These are phyloP conservation scores for Neria commutata DNA, from an alignment of 2,888 invertebrate genomes.

Conservation along the genomic window DNA sequence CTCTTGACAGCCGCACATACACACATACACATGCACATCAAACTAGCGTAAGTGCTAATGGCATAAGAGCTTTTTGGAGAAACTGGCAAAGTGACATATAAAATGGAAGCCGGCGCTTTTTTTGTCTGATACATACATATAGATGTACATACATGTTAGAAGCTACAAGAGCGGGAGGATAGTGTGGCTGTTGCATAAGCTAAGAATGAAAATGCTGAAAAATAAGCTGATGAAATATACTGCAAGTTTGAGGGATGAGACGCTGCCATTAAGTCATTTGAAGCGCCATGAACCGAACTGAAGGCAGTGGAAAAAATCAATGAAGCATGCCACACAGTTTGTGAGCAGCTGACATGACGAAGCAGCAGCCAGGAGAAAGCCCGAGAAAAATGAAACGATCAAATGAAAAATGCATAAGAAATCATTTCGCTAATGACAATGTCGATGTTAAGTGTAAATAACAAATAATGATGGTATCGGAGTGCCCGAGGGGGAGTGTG, in stretches of 20 bases:
- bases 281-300: too few relatives aligned
- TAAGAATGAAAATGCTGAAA: constrained; percentile 31
- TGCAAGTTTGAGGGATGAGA: background rate
- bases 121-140: too few relatives aligned
- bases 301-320: constrained; percentile 44
- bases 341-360: constrained; percentile 24
- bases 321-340: constrained; percentile 41
- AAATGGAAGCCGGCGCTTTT: too few relatives aligned
- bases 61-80: too few relatives aligned
- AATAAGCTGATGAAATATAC: too few relatives aligned
- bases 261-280: constrained; percentile 45
- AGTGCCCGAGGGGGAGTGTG: background rate
- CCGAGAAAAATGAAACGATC: constrained; percentile 17
- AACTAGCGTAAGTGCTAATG: too few relatives aligned
- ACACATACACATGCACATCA: too few relatives aligned
- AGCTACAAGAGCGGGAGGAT: background rate
- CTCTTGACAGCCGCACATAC: too few relatives aligned
- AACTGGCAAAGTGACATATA: too few relatives aligned
- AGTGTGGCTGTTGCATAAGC: constrained; percentile 4
- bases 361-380: constrained; percentile 5
- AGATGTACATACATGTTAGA: too few relatives aligned
- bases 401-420: constrained; percentile 39
- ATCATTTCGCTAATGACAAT: constrained; percentile 47
- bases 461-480: background rate
- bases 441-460: constrained; percentile 4